phyloP scores from a whole-genome alignment of 2,888 invertebrate species.

The Melanostoma mellinum region DNA sequence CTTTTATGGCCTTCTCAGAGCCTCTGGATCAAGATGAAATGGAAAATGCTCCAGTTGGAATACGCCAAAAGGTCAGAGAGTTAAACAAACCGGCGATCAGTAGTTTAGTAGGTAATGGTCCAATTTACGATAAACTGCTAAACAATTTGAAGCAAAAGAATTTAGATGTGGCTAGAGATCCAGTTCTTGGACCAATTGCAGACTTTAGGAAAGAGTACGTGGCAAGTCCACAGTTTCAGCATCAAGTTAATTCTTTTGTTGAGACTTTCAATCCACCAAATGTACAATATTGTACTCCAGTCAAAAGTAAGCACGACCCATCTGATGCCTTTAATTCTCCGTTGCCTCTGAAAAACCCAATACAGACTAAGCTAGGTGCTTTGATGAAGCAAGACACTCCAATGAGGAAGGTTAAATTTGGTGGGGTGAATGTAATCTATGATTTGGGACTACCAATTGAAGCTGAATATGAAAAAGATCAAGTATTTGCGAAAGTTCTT shows the following conservation, averaged over 20 bases:
- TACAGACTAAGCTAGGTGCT: conserved; percentile 77
- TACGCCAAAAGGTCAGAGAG: conserved; percentile 83
- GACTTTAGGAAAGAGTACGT: conserved; percentile 85
- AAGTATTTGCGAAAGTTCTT: conserved; percentile 79
- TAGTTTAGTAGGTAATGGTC: conserved; percentile 84
- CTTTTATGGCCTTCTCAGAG: conserved; percentile 78
- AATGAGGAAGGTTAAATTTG: conserved; percentile 80
- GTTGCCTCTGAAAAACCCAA: conserved; percentile 77
- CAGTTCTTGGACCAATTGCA: conserved; percentile 84
- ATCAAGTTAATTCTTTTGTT: conserved; percentile 83
- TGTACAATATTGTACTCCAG: conserved; percentile 71
- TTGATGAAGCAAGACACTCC: conserved; percentile 81
- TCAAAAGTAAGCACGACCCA: conserved; percentile 71
- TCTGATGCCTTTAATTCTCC: conserved; percentile 79
- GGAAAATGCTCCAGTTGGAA: conserved; percentile 72
- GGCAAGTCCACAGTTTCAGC: conserved; percentile 83
- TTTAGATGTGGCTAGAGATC: conserved; percentile 83
- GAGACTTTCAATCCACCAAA: conserved; percentile 58
- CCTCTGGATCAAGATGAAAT: conserved; percentile 77
- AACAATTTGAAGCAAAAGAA: conserved; percentile 83
- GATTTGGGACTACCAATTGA: conserved; percentile 79
- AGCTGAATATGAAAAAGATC: conserved; percentile 80
- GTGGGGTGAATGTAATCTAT: conserved; percentile 77
- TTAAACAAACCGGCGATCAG: conserved; percentile 84
- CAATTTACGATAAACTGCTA: conserved; percentile 84